A percentile compares a stretch with the other conserved stretches of the same genome.
Conservation (phyloP, 2,888 invertebrate genomes). For the Agonopterix arenella region DNA sequence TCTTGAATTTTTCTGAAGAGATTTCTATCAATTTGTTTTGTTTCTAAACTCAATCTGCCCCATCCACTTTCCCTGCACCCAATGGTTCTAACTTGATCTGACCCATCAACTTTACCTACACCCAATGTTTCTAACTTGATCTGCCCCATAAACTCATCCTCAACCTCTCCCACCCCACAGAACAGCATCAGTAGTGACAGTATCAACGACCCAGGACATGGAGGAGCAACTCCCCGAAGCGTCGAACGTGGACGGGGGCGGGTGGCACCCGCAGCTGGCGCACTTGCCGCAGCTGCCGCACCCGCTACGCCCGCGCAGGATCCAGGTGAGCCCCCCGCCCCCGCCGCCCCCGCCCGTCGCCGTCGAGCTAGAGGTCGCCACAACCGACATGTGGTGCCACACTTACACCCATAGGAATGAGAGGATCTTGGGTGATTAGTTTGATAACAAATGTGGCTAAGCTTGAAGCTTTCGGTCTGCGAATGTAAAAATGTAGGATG, state of each 20-base stretch:
- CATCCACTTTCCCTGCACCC: too few species aligned
- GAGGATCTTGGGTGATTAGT: constrained; percentile 2
- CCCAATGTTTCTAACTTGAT: neutral
- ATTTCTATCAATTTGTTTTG: too few species aligned
- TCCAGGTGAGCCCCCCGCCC: constrained; percentile 35
- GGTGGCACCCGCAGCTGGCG: constrained; percentile 51
- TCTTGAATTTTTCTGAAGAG: too few species aligned
- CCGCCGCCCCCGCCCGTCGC: constrained; percentile 57
- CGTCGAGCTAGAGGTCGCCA: constrained; percentile 63
- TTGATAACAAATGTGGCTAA: too few species aligned
- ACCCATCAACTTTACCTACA: neutral
- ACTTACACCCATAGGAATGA: constrained; percentile 13
- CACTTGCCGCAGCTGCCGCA: constrained; percentile 18
- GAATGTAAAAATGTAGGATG: too few species aligned
- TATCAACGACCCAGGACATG: constrained; percentile 28
- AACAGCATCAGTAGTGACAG: constrained; percentile 33
- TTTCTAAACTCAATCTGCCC: too few species aligned
- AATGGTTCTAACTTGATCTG: too few species aligned
- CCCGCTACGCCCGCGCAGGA: constrained; percentile 21
- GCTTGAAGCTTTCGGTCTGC: too few species aligned
- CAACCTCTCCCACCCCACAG: constrained; percentile 15
- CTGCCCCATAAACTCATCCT: neutral
- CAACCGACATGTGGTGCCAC: constrained; percentile 62
- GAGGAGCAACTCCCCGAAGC: constrained; percentile 15
- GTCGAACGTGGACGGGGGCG: constrained; percentile 16